phyloP scores from a whole-genome alignment of 2,797 vertebrate genomes.

The Anableps anableps region DNA sequence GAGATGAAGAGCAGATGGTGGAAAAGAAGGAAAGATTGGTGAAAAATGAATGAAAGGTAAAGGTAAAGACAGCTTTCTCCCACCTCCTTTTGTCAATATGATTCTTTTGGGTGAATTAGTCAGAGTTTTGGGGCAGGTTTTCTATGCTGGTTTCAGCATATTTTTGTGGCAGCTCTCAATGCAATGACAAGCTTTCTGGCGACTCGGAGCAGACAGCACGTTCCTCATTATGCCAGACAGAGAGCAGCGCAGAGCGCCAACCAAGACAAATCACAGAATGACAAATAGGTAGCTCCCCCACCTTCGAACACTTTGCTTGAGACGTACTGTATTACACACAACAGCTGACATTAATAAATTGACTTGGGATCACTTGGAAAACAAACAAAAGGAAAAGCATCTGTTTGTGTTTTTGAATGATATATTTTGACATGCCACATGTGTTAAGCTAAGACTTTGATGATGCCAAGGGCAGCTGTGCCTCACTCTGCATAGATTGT shows the following conservation, averaged over 20 bases:
- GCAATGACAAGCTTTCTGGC: constrained; percentile 74
- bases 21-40: constrained; percentile 29
- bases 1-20: constrained; percentile 31
- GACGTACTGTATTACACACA: constrained; percentile 68
- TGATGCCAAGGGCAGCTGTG: constrained; percentile 54
- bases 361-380: constrained; percentile 65
- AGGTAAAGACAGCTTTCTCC: constrained; percentile 49
- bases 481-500: constrained; percentile 49
- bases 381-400: constrained; percentile 68
- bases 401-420: constrained; percentile 70
- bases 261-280: constrained; percentile 75
- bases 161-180: constrained; percentile 74
- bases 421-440: constrained; percentile 42
- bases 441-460: constrained; percentile 55
- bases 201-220: constrained; percentile 70
- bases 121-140: constrained; percentile 65
- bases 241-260: constrained; percentile 60
- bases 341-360: constrained; percentile 75
- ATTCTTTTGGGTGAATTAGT: constrained; percentile 76
- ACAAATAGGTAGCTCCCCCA: constrained; percentile 73
- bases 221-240: constrained; percentile 71
- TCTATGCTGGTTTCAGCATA: constrained; percentile 77
- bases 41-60: constrained; percentile 6
- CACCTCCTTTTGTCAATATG: constrained; percentile 56
- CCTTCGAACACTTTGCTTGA: constrained; percentile 69